Base-by-base conservation (phyloP, 2,888 invertebrate species). In the Neoascia interrupta region DNA sequence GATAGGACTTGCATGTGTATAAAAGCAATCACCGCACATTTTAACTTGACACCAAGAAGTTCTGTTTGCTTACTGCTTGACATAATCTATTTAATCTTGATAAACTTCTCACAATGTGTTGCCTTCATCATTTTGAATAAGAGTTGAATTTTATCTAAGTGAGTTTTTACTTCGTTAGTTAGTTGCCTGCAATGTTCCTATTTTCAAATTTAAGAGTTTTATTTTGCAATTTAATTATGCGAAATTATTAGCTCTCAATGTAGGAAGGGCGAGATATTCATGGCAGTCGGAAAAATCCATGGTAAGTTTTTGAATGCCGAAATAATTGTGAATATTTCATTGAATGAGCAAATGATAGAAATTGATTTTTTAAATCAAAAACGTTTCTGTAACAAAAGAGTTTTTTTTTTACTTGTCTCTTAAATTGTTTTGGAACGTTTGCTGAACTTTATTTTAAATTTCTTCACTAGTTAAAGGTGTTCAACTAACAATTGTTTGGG, bases 21-120 rank as follows among this genome's bases (percentile, higher is more conserved):
- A 47, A 45, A 43, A 51, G 49, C 74, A 75, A 70, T 70, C 75
- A 70, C 75, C 75, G 60, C 76, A 72, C 60, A 76, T 23, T 76
- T 76, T 72, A 76, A 76, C 58, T 72, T 76, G 47, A 72, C 64
- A 76, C 76, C 72, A 64, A 64, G 64, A 64, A 53, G 64, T 3
- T 60, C 45, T 47, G 39, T 64, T 76, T 72, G 26, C 51, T 64
- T 31, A 31, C 31, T 76, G 37, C 43, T 6, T 37, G 13, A 36
- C 31, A 43, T 64, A 63, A 51, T 76, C 56, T 41, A 64, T 56
- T 72, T 72, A 72, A 49, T 63, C 21, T 36, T 28, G 39, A 60
- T 47, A 47, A 58, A 63, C 51, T 76, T 34, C 58, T 53, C 15
- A 58, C 43, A 63, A 36, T 41, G 54, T 23, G 13, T 45, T 18